phyloP scores from a whole-genome alignment of 2,113 vertebrate species.

The Dicentrarchus labrax region DNA sequence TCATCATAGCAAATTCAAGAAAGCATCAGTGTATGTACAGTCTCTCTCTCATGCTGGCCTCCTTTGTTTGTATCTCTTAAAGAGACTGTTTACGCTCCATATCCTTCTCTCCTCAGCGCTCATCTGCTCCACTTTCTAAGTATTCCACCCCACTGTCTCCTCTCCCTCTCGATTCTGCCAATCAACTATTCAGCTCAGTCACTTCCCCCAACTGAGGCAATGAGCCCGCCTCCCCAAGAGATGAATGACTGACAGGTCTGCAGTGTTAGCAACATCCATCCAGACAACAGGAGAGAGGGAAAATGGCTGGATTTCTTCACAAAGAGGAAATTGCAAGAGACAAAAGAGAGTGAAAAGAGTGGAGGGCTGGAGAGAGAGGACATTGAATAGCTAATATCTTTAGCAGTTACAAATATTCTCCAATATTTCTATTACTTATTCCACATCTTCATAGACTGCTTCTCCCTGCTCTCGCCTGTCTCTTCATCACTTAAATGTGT shows the following conservation, averaged over 20 bases:
- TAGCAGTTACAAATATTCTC: constrained; percentile 24
- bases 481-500: neutral
- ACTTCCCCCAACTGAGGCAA: constrained; percentile 63
- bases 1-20: constrained; percentile 27
- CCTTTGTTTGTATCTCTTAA: constrained; percentile 71
- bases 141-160: constrained; percentile 61
- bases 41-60: constrained; percentile 36
- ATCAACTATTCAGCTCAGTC: constrained; percentile 73
- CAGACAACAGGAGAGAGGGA: constrained; percentile 49
- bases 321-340: constrained; percentile 44
- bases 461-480: neutral
- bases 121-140: constrained; percentile 72
- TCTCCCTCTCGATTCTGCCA: constrained; percentile 69
- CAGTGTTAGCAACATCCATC: constrained; percentile 73
- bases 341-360: constrained; percentile 14
- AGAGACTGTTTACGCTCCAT: constrained; percentile 66
- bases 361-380: neutral
- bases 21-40: constrained; percentile 10
- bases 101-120: constrained; percentile 54
- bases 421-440: constrained; percentile 17
- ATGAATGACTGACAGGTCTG: constrained; percentile 80
- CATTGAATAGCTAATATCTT: constrained; percentile 23
- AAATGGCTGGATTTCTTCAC: constrained; percentile 49
- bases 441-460: neutral
- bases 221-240: constrained; percentile 71